These are phyloP conservation scores for Malachius bipustulatus DNA, from an alignment of 2,888 invertebrate genomes.

Conservation along the genomic window DNA sequence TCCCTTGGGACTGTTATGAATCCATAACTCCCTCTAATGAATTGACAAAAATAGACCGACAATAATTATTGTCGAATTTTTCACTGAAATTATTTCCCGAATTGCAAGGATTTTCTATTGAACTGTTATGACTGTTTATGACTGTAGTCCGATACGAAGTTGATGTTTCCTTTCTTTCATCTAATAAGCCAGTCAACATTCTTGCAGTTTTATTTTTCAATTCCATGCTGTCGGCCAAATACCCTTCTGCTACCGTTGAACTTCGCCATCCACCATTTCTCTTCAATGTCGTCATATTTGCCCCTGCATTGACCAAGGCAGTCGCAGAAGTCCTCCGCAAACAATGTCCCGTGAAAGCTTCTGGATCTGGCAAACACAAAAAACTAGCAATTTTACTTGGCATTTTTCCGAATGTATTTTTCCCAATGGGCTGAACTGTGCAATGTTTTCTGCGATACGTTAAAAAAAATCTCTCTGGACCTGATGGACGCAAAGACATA, in stretches of 20 bases:
- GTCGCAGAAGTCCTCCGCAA: conserved; percentile 4
- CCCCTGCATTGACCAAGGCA: too few species aligned
- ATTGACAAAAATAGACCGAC: conserved; percentile 5
- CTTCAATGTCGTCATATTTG: too few species aligned
- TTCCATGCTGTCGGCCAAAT: too few species aligned
- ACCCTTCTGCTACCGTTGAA: too few species aligned
- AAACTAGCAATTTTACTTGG: too few species aligned
- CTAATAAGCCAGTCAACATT: neutral
- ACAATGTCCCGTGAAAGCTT: conserved; percentile 5
- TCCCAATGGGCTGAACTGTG: too few species aligned
- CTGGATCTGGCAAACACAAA: conserved; percentile 1
- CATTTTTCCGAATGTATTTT: too few species aligned
- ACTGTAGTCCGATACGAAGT: neutral
- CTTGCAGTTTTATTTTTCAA: neutral
- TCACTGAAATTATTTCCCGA: neutral
- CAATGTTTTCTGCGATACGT: too few species aligned
- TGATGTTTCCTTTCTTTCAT: too few species aligned
- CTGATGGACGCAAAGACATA: conserved; percentile 1
- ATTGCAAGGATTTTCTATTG: conserved; percentile 5
- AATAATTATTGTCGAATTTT: conserved; percentile 3
- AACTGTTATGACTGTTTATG: neutral
- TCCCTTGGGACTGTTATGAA: too few species aligned
- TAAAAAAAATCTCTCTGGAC: conserved; percentile 5
- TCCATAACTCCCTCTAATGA: too few species aligned
- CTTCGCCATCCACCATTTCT: too few species aligned